These are phyloP conservation scores for Ptycholaimellus sp. DNA, from an alignment of 2,888 invertebrate species.

Conservation along the genomic window DNA sequence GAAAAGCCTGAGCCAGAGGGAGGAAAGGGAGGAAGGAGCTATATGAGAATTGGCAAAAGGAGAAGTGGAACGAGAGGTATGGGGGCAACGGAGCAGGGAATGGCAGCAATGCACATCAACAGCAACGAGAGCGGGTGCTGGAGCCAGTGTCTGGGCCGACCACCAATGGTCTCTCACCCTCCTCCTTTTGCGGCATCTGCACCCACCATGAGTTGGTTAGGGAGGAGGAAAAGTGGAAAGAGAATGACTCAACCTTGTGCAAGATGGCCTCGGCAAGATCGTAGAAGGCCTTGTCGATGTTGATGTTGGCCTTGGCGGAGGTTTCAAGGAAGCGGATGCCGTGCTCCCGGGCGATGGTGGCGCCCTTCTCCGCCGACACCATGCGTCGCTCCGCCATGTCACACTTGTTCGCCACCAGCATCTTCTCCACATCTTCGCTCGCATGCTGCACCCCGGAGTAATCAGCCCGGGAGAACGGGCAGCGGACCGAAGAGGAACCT, in stretches of 20 bases:
- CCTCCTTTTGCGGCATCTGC: neutral
- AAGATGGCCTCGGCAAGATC: conserved; percentile 51
- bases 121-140: no score
- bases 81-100: no score
- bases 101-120: no score
- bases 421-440: conserved; percentile 92
- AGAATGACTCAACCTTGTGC: conserved; percentile 12
- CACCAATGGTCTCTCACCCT: neutral
- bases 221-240: neutral
- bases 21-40: no score
- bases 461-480: neutral
- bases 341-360: conserved; percentile 87
- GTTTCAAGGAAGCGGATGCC: conserved; percentile 98
- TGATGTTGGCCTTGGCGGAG: conserved; percentile 86
- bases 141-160: neutral
- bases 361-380: conserved; percentile 76
- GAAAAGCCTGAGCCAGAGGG: no score
- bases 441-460: conserved; percentile 38
- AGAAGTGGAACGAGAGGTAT: no score
- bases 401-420: conserved; percentile 91
- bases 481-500: conserved; percentile 29
- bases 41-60: no score
- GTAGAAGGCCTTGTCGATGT: conserved; percentile 91
- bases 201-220: neutral
- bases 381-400: conserved; percentile 79